A percentile compares a stretch with the other conserved stretches of the same genome.
Conservation (phyloP, 2,113 vertebrate genomes). For the Setophaga coronata region DNA sequence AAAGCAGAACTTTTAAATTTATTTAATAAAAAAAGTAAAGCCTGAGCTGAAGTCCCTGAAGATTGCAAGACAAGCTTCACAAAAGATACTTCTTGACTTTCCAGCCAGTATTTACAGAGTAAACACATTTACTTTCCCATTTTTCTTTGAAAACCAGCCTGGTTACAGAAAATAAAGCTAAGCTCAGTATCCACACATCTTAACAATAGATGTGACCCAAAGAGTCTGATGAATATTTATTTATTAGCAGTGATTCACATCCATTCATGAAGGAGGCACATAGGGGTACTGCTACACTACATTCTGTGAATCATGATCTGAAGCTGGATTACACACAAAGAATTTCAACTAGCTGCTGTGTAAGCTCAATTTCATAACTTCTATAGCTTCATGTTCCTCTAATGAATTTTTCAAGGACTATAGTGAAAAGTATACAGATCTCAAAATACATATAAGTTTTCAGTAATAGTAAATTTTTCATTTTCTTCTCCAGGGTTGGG, state of each 20-base stretch:
- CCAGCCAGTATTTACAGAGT: neutral
- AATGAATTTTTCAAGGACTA: neutral
- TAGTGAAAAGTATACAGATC: neutral
- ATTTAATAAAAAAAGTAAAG: neutral
- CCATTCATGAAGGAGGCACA: neutral
- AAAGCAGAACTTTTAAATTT: neutral
- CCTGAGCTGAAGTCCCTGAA: neutral
- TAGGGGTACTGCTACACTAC: neutral
- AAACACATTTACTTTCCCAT: neutral
- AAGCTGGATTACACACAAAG: neutral
- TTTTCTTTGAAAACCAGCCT: neutral
- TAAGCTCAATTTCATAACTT: neutral
- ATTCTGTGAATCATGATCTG: neutral
- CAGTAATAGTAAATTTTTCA: neutral
- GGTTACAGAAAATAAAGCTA: constrained; percentile 11
- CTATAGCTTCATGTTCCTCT: neutral
- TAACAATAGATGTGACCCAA: neutral
- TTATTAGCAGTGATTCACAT: neutral
- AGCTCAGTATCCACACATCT: neutral
- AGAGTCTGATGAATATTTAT: neutral
- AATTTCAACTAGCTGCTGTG: neutral
- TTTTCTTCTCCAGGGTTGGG: neutral
- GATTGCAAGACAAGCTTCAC: neutral
- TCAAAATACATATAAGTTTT: neutral
- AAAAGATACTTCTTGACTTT: constrained; percentile 16